These are phyloP conservation scores for Odontothrips loti DNA, from an alignment of 2,888 invertebrate genomes.

Conservation along the genomic window DNA sequence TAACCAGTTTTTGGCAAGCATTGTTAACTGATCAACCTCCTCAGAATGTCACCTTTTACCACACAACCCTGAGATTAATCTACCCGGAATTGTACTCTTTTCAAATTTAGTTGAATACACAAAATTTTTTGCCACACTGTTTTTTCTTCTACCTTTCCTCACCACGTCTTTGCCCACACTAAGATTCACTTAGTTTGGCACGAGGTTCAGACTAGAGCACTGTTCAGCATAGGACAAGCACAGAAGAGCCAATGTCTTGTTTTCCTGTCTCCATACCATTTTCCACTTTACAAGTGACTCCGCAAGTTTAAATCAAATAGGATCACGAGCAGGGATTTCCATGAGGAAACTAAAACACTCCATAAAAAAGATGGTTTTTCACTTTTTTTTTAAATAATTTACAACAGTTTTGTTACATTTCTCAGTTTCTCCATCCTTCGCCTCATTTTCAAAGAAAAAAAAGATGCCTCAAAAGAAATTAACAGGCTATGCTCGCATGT, in stretches of 20 bases:
- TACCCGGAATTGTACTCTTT: constrained; percentile 11
- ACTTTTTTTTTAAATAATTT: constrained; percentile 15
- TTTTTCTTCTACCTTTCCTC: neutral
- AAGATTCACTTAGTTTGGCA: too few relatives aligned
- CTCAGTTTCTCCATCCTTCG: neutral
- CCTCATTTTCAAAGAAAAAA: neutral
- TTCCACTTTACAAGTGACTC: too few relatives aligned
- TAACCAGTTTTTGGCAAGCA: constrained; percentile 22
- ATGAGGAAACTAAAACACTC: neutral
- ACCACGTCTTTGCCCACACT: too few relatives aligned
- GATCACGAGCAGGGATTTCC: neutral
- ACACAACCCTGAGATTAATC: neutral
- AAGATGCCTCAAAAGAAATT: neutral
- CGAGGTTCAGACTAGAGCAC: too few relatives aligned
- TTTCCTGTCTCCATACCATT: neutral
- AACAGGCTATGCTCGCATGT: neutral
- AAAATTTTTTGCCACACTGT: constrained; percentile 20
- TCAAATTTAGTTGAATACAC: constrained; percentile 23
- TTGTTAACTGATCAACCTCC: neutral
- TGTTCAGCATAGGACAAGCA: too few relatives aligned
- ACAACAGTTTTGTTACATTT: constrained; percentile 17
- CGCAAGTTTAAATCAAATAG: too few relatives aligned
- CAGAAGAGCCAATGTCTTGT: neutral
- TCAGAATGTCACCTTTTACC: neutral
- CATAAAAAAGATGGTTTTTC: neutral